Evolutionary conservation across 2,113 vertebrate genomes (phyloP), one percentile per base, ranked within the genome.

Genomic region (Origma solitaria): DNA sequence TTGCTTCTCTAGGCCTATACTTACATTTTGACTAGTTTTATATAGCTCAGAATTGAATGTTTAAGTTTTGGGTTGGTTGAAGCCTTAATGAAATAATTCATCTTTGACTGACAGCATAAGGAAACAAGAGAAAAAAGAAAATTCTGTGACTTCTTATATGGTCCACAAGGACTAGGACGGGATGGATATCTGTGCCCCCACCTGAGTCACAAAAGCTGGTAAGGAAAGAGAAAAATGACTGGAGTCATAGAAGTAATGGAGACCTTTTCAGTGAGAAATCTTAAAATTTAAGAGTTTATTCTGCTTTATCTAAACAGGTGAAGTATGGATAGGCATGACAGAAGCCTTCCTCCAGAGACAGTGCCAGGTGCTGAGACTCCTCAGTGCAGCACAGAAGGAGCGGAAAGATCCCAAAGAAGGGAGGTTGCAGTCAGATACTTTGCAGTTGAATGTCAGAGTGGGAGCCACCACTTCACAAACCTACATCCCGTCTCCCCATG

Each of bases 401-500:
- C 15, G 6, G n/a, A n/a, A 33, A 35, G 27, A 86, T 8, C 6
- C 9, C 35, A 35, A 57, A 57, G 38, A 84, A 10, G 19, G 18
- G 19, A 49, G 8, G 9, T 45, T 82, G 38, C 38, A 66, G 31
- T 33, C 49, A 31, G 27, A 7, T 40, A 47, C 31, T 18, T 47
- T 31, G n/a, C 54, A 33, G 9, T 13, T 65, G 12, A 24, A n/a
- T 75, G 33, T 82, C 50, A 85, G 57, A 65, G 28, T 4, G 2
- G 57, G 77, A 86, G 33, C 49, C 20, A 27, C 14, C 4, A 5
- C 24, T 62, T 61, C 21, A 50, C 35, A 37, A 90, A 22, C 56
- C 54, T 33, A 7, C 0, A 0, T 10, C 11, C 13, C 27, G 28
- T 51, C 37, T 78, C 28, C n/a, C 24, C 8, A 2, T 58, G 22